A percentile compares a stretch with the other conserved stretches of the same genome.
Conservation (phyloP, 2,797 vertebrate genomes). For the Holocentrus rufus region DNA sequence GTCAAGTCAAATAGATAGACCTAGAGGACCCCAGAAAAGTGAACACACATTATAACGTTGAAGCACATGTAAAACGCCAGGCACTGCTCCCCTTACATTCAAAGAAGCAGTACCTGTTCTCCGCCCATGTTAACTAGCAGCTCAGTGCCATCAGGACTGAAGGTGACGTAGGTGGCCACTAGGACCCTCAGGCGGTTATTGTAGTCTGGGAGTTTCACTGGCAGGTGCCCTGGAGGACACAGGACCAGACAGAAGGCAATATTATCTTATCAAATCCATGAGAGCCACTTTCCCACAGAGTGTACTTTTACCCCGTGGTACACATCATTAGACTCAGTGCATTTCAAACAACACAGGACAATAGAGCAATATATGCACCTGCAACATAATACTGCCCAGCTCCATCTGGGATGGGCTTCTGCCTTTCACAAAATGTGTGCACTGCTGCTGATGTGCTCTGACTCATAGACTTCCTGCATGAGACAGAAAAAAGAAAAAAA, state of each 20-base stretch:
- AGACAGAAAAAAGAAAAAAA: conserved; percentile 6
- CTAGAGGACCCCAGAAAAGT: conserved; percentile 71
- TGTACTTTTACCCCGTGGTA: neutral
- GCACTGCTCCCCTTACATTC: neutral
- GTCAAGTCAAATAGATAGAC: conserved; percentile 98
- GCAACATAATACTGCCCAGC: conserved; percentile 98
- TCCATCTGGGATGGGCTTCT: conserved; percentile 94
- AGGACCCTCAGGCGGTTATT: conserved; percentile 94
- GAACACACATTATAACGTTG: neutral
- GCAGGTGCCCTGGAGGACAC: conserved; percentile 88
- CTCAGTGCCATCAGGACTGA: conserved; percentile 98
- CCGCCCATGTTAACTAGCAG: conserved; percentile 99
- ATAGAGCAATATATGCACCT: conserved; percentile 78
- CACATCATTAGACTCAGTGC: neutral
- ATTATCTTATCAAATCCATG: conserved; percentile 11
- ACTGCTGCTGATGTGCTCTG: conserved; percentile 90
- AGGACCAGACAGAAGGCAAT: conserved; percentile 15
- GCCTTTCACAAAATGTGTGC: conserved; percentile 93
- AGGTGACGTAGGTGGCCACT: conserved; percentile 97
- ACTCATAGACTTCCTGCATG: conserved; percentile 88
- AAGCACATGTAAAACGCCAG: neutral
- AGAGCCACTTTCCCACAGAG: neutral
- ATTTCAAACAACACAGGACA: neutral
- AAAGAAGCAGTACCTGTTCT: conserved; percentile 87
- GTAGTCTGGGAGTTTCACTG: conserved; percentile 95